Evolutionary conservation across 2,797 vertebrate genomes (phyloP), one percentile per base, ranked within the genome.

Genomic region (Clamator glandarius): DNA sequence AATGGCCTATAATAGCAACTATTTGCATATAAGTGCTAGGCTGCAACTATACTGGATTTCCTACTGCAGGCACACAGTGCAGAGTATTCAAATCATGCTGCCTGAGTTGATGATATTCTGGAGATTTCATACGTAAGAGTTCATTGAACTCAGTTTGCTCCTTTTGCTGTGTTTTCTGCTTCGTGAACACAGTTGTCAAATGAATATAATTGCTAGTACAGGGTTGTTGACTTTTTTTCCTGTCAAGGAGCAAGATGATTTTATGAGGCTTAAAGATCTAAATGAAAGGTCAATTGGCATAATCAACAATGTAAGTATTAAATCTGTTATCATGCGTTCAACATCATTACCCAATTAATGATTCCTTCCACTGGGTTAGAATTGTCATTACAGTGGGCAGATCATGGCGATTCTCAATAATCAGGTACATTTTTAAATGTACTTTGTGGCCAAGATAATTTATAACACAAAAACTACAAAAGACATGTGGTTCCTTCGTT

Each of bases 291-390:
- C 92, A 91, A 82, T 62, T 87, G 78, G 35, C 28, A 39, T 88
- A 91, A 92, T 93, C 91, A 93, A 61, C 90, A 90, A 50, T 90
- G 82, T 75, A 84, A 84, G 88, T 92, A 87, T 93, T 74, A 84
- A 64, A 89, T 87, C 84, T 83, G 79, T 73, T 73, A 87, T 66
- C 70, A 81, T 5, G 14, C 42, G 73, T 89, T 82, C 86, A n/a
- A 35, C 91, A 78, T 88, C 67, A 91, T 95, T 90, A 78, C 46
- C 21, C 46, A 62, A 42, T 79, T 79, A 91, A 80, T 80, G 72
- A 86, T 68, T 92, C 54, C 46, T 88, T 88, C 68, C 73, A 54
- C 42, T 46, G 58, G 54, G 86, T 69, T 79, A 82, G 33, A 86
- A 72, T 2, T 79, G 81, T 87, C 74, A 94, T 94, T 96, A 95